Evolutionary conservation across 2,888 invertebrate genomes (phyloP).

Genomic region (Lasioglossum oenotherae): DNA sequence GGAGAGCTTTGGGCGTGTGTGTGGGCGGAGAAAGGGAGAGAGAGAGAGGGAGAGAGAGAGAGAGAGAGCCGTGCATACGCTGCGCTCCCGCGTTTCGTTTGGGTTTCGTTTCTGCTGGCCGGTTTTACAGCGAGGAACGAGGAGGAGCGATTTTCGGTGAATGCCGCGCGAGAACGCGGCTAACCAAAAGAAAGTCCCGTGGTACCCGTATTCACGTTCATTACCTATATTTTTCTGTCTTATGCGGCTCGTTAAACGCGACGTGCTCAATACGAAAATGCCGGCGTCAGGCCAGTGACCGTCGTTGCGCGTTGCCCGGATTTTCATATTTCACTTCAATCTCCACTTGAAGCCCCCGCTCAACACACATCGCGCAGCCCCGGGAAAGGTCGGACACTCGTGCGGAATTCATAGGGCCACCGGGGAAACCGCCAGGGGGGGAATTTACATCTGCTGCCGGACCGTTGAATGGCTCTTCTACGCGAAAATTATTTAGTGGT

Average conservation of each 20-base stretch:
- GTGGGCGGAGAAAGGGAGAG: background rate
- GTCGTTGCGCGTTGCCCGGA: slow-evolving; percentile 59
- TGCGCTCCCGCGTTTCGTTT: background rate
- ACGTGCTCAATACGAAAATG: slow-evolving; percentile 71
- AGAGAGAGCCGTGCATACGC: background rate
- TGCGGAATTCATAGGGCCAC: slow-evolving; percentile 80
- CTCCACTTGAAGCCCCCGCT: slow-evolving; percentile 78
- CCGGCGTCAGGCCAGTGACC: slow-evolving; percentile 43
- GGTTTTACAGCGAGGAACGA: slow-evolving; percentile 36
- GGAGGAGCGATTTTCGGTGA: slow-evolving; percentile 58
- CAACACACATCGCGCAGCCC: slow-evolving; percentile 70
- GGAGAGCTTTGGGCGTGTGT: slow-evolving; percentile 4
- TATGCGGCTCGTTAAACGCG: slow-evolving; percentile 70
- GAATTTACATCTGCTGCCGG: slow-evolving; percentile 78
- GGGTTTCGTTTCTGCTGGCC: slow-evolving; percentile 17
- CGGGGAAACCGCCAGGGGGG: slow-evolving; percentile 57
- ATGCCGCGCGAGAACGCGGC: slow-evolving; percentile 39
- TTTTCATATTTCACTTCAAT: slow-evolving; percentile 83
- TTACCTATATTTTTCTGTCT: slow-evolving; percentile 72
- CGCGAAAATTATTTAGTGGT: slow-evolving; percentile 82
- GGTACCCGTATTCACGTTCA: slow-evolving; percentile 64
- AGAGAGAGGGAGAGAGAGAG: background rate
- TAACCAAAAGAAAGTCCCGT: slow-evolving; percentile 43
- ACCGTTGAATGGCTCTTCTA: slow-evolving; percentile 72
- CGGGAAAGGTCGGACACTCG: slow-evolving; percentile 80